Evolutionary conservation across 2,113 vertebrate species (phyloP), one percentile per base, ranked within the genome.

Genomic region (Pionites leucogaster): DNA sequence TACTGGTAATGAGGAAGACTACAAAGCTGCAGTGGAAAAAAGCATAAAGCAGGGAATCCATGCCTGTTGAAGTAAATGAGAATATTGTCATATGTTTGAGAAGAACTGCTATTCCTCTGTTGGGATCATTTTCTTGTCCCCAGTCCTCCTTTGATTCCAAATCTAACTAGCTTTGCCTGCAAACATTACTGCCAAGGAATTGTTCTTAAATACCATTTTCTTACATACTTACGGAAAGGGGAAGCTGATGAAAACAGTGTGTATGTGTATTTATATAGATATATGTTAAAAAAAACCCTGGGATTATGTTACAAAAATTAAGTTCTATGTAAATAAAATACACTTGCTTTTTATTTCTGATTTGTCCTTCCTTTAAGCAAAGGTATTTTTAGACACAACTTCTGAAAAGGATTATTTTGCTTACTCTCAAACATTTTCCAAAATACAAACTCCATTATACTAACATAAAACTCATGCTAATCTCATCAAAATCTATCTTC

Each of bases 391-490:
- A 68, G 86, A 86, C 11, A 28, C 24, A 86, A 13, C 11, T 87
- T 93, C 62, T 39, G 35, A 88, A 88, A 90, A 89, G 18, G 8
- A 75, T 10, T 82, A 22, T 70, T 92, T 92, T 91, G 86, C 17
- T 19, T 74, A 49, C 46, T 88, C 35, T 52, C n/a, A 69, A 71
- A 60, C 10, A 39, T 55, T 24, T 83, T 86, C 27, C 53, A 92
- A 84, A 93, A 89, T 68, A 86, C 5, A 6, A 83, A 64, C 35
- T 81, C 72, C 24, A 50, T 64, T 90, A 90, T 28, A 74, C 13
- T 42, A 74, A 78, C 9, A 71, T 25, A 55, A 85, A 87, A 76
- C 31, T 82, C 1, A 1, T 29, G 44, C 9, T 79, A 67, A 75
- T 46, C 22, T 27, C 13, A 70, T 22, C 47, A n/a, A 94, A 72